phyloP scores from a whole-genome alignment of 2,888 invertebrate species.

The Yponomeuta malinellus region DNA sequence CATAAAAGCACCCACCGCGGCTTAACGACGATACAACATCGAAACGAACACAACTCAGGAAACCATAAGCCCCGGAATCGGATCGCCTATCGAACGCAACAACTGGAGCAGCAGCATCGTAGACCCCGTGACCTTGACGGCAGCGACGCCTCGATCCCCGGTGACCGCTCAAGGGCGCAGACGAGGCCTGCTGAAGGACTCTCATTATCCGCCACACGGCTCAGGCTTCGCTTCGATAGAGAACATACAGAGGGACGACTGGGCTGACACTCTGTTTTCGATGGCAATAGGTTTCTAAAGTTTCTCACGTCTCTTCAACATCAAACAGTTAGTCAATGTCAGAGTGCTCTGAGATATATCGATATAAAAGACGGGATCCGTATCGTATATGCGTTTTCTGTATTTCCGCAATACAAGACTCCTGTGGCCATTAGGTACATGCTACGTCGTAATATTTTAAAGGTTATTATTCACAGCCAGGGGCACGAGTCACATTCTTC shows the following conservation, averaged over 20 bases:
- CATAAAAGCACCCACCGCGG: too few species aligned
- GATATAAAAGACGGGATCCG: too few species aligned
- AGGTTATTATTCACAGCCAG: too few species aligned
- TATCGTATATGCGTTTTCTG: too few species aligned
- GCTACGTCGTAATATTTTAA: too few species aligned
- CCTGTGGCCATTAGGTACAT: too few species aligned
- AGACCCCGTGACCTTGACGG: neutral
- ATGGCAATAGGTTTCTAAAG: neutral
- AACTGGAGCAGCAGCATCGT: neutral
- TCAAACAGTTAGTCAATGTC: too few species aligned
- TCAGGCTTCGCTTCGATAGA: conserved; percentile 2
- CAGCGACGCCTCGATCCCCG: conserved; percentile 27
- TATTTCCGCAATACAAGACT: too few species aligned
- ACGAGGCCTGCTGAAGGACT: conserved; percentile 29
- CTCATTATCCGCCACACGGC: conserved; percentile 4
- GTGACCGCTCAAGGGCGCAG: conserved; percentile 49
- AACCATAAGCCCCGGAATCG: neutral
- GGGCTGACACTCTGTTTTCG: neutral
- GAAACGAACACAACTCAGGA: neutral
- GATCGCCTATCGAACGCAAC: neutral
- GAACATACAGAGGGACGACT: neutral
- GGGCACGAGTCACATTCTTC: too few species aligned
- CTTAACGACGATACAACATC: too few species aligned
- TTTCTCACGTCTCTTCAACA: too few species aligned
- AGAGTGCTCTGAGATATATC: too few species aligned